A percentile compares a stretch with the other conserved stretches of the same genome.
Conservation (phyloP, 2,113 vertebrate genomes). For the Peucedramus taeniatus region DNA sequence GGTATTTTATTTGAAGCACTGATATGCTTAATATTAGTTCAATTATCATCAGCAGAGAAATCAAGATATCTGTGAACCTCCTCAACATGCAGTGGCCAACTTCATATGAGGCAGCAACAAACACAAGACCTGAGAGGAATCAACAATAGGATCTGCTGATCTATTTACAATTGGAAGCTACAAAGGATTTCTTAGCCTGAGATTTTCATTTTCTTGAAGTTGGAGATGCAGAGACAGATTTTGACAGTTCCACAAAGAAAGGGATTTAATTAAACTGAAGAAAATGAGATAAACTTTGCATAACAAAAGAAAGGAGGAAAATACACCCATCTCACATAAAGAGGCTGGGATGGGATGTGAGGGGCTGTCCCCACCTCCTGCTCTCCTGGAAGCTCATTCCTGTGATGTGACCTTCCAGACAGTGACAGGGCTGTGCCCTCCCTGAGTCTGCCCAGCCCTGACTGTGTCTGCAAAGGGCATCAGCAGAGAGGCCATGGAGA, state of each 20-base stretch:
- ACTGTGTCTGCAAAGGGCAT: background rate
- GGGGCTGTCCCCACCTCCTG: background rate
- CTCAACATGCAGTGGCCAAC: background rate
- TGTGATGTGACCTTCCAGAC: background rate
- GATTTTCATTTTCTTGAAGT: constrained; percentile 31
- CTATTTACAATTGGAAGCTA: background rate
- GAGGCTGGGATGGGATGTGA: background rate
- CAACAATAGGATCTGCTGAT: background rate
- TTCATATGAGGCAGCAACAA: background rate
- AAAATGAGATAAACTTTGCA: constrained; percentile 50
- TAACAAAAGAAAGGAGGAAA: constrained; percentile 12
- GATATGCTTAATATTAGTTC: constrained; percentile 44
- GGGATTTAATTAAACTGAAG: constrained; percentile 47
- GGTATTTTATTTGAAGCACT: constrained; percentile 28
- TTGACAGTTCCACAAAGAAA: constrained; percentile 21
- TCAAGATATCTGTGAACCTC: background rate
- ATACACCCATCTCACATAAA: background rate
- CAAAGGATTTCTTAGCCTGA: constrained; percentile 3
- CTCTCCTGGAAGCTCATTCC: background rate
- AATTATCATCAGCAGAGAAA: constrained; percentile 46
- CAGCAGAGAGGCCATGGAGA: background rate
- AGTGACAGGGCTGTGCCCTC: background rate
- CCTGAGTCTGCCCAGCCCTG: background rate
- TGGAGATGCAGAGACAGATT: constrained; percentile 18
- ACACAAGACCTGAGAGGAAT: constrained; percentile 3